Conservation (phyloP, 92 coral and sea anemone species). For the Isaurus tuberculatus region DNA sequence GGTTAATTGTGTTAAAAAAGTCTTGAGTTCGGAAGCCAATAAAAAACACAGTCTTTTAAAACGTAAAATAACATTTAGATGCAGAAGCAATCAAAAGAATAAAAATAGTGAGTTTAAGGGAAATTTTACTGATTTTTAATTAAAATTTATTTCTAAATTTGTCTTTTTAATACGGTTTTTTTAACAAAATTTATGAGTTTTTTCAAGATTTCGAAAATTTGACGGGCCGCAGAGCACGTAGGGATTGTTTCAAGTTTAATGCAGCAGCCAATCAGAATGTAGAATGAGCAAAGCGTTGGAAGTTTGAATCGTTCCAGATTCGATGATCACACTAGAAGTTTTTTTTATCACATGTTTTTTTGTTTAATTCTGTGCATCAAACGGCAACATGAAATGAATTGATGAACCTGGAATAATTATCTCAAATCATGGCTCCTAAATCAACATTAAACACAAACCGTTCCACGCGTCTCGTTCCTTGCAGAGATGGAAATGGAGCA, state of each 20-base stretch:
- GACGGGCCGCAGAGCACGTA: background rate
- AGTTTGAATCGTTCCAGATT: slow-evolving; percentile 24
- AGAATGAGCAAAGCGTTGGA: slow-evolving; percentile 25
- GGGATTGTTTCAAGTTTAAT: background rate
- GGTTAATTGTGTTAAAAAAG: too few relatives aligned
- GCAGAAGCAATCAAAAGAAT: too few relatives aligned
- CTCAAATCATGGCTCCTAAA: slow-evolving; percentile 9
- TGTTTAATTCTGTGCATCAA: background rate
- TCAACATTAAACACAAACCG: background rate
- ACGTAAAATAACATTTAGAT: too few relatives aligned
- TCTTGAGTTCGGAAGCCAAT: too few relatives aligned
- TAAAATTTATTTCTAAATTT: too few relatives aligned
- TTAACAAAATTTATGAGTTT: too few relatives aligned
- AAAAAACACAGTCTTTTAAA: too few relatives aligned
- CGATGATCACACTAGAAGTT: background rate
- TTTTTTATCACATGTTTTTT: background rate
- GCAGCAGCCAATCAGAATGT: slow-evolving; percentile 28
- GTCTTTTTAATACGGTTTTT: too few relatives aligned
- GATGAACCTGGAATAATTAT: background rate
- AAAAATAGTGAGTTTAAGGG: too few relatives aligned
- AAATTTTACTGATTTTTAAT: too few relatives aligned
- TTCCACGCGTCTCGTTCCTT: background rate
- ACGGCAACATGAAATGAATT: background rate
- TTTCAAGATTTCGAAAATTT: too few relatives aligned
- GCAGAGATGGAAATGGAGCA: background rate